These are phyloP conservation scores for Odontocolon sp. DNA, from an alignment of 2,888 invertebrate species.

Conservation along the genomic window DNA sequence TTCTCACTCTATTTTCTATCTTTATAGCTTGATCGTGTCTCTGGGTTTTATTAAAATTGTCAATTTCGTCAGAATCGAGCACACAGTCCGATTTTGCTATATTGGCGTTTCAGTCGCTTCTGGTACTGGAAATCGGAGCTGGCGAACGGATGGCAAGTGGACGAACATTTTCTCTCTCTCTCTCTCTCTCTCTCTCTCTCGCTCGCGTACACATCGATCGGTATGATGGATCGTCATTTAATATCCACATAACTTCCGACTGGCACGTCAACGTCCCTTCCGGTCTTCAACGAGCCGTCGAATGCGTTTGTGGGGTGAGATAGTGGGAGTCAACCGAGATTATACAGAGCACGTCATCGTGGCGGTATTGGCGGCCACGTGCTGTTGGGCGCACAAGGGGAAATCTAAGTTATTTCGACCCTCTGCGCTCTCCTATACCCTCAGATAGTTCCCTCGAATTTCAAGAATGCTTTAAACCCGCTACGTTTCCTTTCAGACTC, in stretches of 20 bases:
- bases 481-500: neutral
- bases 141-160: neutral
- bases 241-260: constrained; percentile 66
- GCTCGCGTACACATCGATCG: constrained; percentile 56
- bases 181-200: too few species aligned
- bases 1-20: too few species aligned
- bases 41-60: too few species aligned
- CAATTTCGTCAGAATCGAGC: too few species aligned
- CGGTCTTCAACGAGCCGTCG: constrained; percentile 58
- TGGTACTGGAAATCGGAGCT: neutral
- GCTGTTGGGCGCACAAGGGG: neutral
- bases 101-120: neutral
- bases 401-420: constrained; percentile 55
- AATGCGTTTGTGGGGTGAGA: constrained; percentile 44
- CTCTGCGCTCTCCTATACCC: constrained; percentile 25
- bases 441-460: constrained; percentile 6
- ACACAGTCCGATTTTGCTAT: too few species aligned
- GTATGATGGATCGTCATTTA: constrained; percentile 68
- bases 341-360: constrained; percentile 37
- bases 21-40: too few species aligned
- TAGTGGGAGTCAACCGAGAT: constrained; percentile 16
- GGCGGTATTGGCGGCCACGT: constrained; percentile 17
- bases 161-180: constrained; percentile 12
- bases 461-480: constrained; percentile 11
- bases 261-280: constrained; percentile 60